Base-by-base conservation (phyloP, 2,888 invertebrate species). In the Xylophagus ater region DNA sequence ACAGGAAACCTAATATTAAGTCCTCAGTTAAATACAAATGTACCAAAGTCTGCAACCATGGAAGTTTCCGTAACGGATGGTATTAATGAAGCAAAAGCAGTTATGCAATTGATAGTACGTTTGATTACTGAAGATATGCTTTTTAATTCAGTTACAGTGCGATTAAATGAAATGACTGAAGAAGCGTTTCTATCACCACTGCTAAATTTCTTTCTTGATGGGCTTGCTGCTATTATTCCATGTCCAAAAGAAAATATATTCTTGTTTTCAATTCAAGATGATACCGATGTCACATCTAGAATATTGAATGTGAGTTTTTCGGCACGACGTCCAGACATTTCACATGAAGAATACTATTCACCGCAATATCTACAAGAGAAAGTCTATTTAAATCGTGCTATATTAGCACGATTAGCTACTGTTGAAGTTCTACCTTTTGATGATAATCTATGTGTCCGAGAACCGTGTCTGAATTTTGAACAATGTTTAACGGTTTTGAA, bases 241-340 rank as follows among this genome's bases (percentile, higher is more conserved):
- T 89, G 90, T 43, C 87, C 90, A 0, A 83, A 84, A 55, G 90
- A 92, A 55, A 89, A 92, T 55, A 85, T 96, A 40, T 89, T 85
- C 54, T 70, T 94, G 10, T 93, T 96, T 54, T 90, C 90, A 56
- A 76, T 96, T 36, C 85, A 86, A 72, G 89, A 92, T 56, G 93
- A 93, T 57, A 85, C 85, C 0, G 92, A 93, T 55, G 87, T 90
- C 0, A 77, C 79, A 4, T 78, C 81, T 0, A 81, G 84, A 57
- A 87, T 94, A 39, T 62, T 96, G 14, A 96, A 96, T 60, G 87
- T 96, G 2, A 93, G 92, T 49, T 92, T 96, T 60, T 89, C 93
- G 0, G 90, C 92, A 0, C 73, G 78, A 42, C 70, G 81, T 20
- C 83, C 87, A 0, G 88, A 87, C 46, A 78, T 85, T 0, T 79